phyloP scores from a whole-genome alignment of 53 echinoderm and acorn worm species.

The Paracentrotus lividus region DNA sequence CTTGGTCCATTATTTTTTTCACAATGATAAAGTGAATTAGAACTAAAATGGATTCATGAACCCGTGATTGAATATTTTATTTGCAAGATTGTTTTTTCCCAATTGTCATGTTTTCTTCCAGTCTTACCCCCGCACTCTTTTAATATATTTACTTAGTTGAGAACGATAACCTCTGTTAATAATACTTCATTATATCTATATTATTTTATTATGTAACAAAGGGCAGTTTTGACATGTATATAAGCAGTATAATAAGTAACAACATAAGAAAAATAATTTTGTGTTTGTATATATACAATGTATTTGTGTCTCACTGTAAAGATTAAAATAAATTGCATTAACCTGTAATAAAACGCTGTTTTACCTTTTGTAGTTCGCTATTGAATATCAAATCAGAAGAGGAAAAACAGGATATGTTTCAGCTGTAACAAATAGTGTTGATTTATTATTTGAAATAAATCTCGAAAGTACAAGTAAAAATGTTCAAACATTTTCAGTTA shows the following conservation, averaged over 20 bases:
- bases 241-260: not conserved
- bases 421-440: not conserved
- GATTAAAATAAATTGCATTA: constrained; percentile 7
- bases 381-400: not conserved
- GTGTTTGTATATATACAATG: not conserved
- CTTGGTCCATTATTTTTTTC: too few relatives aligned
- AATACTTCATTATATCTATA: not conserved
- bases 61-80: too few relatives aligned
- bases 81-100: not conserved
- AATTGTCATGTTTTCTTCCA: not conserved
- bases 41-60: too few relatives aligned
- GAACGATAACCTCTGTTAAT: not conserved
- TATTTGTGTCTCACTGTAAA: not conserved
- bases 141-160: not conserved
- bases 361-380: not conserved
- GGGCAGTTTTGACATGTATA: not conserved
- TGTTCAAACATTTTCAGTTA: not conserved
- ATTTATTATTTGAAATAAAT: not conserved
- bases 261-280: not conserved
- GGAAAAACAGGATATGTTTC: not conserved
- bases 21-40: too few relatives aligned
- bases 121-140: not conserved
- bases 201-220: not conserved
- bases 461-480: not conserved
- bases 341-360: not conserved